phyloP scores from a whole-genome alignment of 2,888 invertebrate species.

The Merodon equestris region DNA sequence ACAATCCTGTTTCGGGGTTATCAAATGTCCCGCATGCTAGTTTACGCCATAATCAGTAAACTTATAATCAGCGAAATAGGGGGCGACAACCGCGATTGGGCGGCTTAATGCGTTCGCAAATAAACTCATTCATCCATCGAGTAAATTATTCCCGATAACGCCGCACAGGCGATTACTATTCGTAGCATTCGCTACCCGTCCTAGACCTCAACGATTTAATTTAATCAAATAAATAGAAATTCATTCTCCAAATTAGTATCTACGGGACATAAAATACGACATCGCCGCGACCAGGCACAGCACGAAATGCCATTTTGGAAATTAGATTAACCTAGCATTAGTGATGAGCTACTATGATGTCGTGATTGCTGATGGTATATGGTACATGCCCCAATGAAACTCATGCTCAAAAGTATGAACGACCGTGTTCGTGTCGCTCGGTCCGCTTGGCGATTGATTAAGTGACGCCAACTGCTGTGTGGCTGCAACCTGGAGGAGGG shows the following conservation, averaged over 20 bases:
- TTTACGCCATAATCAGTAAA: too few relatives aligned
- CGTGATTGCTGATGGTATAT: slow-evolving; percentile 17
- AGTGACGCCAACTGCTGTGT: slow-evolving; percentile 48
- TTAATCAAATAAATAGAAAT: slow-evolving; percentile 53
- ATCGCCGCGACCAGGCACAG: slow-evolving; percentile 33
- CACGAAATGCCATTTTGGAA: slow-evolving; percentile 60
- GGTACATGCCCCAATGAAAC: neutral
- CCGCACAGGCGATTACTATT: too few relatives aligned
- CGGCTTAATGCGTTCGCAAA: slow-evolving; percentile 6
- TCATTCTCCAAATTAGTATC: slow-evolving; percentile 26
- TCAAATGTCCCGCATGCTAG: too few relatives aligned
- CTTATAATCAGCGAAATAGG: too few relatives aligned
- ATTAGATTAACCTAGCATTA: slow-evolving; percentile 64
- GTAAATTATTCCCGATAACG: slow-evolving; percentile 42
- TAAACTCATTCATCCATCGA: slow-evolving; percentile 16
- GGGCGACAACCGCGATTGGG: too few relatives aligned
- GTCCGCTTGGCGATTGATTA: slow-evolving; percentile 34
- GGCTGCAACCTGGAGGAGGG: neutral
- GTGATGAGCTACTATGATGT: slow-evolving; percentile 49
- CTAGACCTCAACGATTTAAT: slow-evolving; percentile 36
- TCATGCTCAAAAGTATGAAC: slow-evolving; percentile 9
- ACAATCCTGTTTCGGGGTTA: too few relatives aligned
- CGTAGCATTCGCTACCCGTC: neutral
- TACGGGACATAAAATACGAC: neutral
- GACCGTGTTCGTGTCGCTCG: slow-evolving; percentile 17